Base-by-base conservation (phyloP, 2,888 invertebrate species). In the Kuschelorhynchus macadamiae region DNA sequence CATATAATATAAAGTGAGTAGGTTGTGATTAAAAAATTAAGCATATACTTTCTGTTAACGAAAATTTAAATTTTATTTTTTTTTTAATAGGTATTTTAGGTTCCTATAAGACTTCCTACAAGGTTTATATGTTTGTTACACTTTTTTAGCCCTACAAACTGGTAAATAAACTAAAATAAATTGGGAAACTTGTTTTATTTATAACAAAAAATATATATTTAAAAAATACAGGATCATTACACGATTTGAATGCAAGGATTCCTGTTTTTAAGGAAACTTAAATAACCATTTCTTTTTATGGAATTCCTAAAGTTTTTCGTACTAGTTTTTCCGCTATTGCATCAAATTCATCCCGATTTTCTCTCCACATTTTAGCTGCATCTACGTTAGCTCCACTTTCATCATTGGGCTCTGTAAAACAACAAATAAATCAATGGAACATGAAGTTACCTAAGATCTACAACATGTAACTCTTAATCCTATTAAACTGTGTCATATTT, bases 341-440 rank as follows among this genome's bases (percentile, higher is more conserved):
- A 80, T 97, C 94, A 82, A 99, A 99, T 82, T 97, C 94, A 11
- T 91, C 89, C 11, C 97, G 87, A 81, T 98, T 94, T 82, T 99
- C 98, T 64, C 98, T 87, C 98, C 98, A 98, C 94, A 98, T 97
- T 85, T 98, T 98, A 0, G 98, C 98, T 7, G 99, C 99, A 84
- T 98, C 98, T 0, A 99, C 98, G 85, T 99, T 99, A 0, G 99
- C 99, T 11, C 98, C 98, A 80, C 97, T 98, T 84, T 99, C 98
- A 81, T 98, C 98, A 83, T 99, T 99, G 0, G 99, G 98, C 83
- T 99, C 98, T 91, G 82, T 56, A 74, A 74, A 39, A 47, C 9
- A 42, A 30, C 4, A 30, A 30, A n/a, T n/a, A n/a, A n/a, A n/a
- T n/a, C n/a, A n/a, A n/a, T n/a, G n/a, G n/a, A n/a, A n/a, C n/a